Conservation (phyloP, 2,888 invertebrate species). For the Coleophora flavipennella region DNA sequence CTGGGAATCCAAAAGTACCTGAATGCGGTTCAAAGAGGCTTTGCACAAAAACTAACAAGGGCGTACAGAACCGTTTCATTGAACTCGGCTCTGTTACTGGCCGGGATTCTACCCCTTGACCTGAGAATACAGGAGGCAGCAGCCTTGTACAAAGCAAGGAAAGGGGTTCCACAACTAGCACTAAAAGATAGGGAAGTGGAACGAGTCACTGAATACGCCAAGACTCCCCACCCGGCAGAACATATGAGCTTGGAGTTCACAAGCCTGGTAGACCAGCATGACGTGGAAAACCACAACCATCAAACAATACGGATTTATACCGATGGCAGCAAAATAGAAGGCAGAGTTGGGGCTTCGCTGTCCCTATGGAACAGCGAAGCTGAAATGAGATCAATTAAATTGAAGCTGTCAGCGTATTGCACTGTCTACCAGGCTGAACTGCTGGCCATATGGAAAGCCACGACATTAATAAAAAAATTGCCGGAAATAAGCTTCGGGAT, state of each 20-base stretch:
- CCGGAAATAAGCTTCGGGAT: too few species aligned
- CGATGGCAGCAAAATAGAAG: not conserved
- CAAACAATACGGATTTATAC: not conserved
- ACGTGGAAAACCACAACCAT: not conserved
- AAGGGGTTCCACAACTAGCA: not conserved
- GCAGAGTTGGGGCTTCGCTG: conserved; percentile 1
- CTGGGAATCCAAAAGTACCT: not conserved
- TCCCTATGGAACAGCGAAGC: conserved; percentile 4
- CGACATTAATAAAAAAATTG: too few species aligned
- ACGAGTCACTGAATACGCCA: too few species aligned
- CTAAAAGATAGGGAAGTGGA: not conserved
- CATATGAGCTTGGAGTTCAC: not conserved
- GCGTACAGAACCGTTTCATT: conserved; percentile 5
- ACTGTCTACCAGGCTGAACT: conserved; percentile 7
- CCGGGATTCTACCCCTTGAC: conserved; percentile 11
- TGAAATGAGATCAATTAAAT: conserved; percentile 5
- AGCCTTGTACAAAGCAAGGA: not conserved
- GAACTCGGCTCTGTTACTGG: conserved; percentile 6
- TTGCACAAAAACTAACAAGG: conserved; percentile 2
- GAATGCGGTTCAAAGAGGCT: not conserved
- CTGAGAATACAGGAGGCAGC: conserved; percentile 2
- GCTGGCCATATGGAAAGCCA: too few species aligned
- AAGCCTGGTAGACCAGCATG: not conserved
- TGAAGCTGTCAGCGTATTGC: conserved; percentile 5
- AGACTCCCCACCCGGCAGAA: not conserved